These are phyloP conservation scores for Carcina quercana DNA, from an alignment of 2,888 invertebrate species.

Conservation along the genomic window DNA sequence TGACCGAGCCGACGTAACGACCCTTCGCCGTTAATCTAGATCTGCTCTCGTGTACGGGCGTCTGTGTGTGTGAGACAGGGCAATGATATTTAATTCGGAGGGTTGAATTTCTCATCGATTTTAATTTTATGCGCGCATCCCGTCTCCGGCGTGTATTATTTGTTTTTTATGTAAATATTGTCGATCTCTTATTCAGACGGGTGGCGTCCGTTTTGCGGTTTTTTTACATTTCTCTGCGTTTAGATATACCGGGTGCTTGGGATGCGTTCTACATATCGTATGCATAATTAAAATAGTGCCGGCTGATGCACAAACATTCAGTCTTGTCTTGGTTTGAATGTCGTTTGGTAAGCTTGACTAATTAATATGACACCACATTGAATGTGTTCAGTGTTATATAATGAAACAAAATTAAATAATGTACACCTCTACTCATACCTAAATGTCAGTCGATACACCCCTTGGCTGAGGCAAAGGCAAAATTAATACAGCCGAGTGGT, in stretches of 20 bases:
- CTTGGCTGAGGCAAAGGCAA: slow-evolving; percentile 46
- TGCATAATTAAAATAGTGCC: slow-evolving; percentile 2
- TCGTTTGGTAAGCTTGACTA: no score
- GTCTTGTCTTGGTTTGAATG: no score
- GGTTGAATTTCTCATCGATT: slow-evolving; percentile 72
- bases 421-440: no score
- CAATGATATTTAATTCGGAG: slow-evolving; percentile 73
- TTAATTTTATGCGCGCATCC: slow-evolving; percentile 73
- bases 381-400: no score
- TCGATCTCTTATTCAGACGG: slow-evolving; percentile 60
- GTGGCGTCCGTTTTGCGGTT: slow-evolving; percentile 53
- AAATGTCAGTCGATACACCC: slow-evolving; percentile 56
- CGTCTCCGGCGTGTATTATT: slow-evolving; percentile 66
- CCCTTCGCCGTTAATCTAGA: slow-evolving; percentile 60
- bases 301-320: no score
- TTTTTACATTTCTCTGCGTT: slow-evolving; percentile 51
- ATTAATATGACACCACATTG: no score
- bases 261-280: slow-evolving; percentile 5
- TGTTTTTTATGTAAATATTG: slow-evolving; percentile 73
- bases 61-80: slow-evolving; percentile 46
- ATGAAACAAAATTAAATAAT: no score
- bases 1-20: slow-evolving; percentile 16
- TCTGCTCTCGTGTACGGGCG: slow-evolving; percentile 37
- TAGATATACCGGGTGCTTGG: slow-evolving; percentile 41
- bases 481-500: slow-evolving; percentile 62